A percentile compares a stretch with the other conserved stretches of the same genome.
phyloP scores from a whole-genome alignment of 2,888 invertebrate species.

The Zygogramma bicolorata region DNA sequence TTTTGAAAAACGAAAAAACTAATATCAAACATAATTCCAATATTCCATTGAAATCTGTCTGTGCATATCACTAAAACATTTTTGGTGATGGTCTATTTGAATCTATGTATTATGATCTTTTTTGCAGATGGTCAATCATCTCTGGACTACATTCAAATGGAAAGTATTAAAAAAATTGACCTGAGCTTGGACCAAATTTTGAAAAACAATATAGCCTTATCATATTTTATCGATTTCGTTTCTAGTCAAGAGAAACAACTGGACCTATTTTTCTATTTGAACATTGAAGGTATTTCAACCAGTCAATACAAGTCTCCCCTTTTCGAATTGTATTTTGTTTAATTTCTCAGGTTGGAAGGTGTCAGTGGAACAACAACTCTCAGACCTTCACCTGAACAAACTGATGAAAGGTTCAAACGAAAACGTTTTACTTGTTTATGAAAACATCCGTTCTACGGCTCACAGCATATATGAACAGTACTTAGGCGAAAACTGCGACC shows the following conservation, averaged over 20 bases:
- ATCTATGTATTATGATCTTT: no score
- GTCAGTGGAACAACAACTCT: slow-evolving; percentile 79
- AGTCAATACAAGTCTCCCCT: not conserved
- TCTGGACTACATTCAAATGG: slow-evolving; percentile 57
- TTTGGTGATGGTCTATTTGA: no score
- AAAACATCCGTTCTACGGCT: slow-evolving; percentile 74
- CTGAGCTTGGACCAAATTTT: slow-evolving; percentile 79
- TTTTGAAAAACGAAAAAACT: not conserved
- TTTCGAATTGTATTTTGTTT: not conserved
- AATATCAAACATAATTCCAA: no score
- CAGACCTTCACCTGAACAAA: slow-evolving; percentile 70
- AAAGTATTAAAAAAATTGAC: slow-evolving; percentile 64
- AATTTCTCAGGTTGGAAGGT: slow-evolving; percentile 71
- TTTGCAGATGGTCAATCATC: slow-evolving; percentile 43
- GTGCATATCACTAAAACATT: no score
- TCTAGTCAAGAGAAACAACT: slow-evolving; percentile 77
- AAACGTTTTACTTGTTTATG: slow-evolving; percentile 61
- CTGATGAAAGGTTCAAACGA: slow-evolving; percentile 64
- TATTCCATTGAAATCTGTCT: no score
- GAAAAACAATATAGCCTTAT: slow-evolving; percentile 81
- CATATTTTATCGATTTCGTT: slow-evolving; percentile 84
- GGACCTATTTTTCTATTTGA: slow-evolving; percentile 83
- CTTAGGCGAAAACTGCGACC: slow-evolving; percentile 78
- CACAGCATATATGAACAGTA: slow-evolving; percentile 82
- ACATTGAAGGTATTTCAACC: slow-evolving; percentile 73